phyloP scores from a whole-genome alignment of 2,113 vertebrate genomes.

The Harpagus bidentatus region DNA sequence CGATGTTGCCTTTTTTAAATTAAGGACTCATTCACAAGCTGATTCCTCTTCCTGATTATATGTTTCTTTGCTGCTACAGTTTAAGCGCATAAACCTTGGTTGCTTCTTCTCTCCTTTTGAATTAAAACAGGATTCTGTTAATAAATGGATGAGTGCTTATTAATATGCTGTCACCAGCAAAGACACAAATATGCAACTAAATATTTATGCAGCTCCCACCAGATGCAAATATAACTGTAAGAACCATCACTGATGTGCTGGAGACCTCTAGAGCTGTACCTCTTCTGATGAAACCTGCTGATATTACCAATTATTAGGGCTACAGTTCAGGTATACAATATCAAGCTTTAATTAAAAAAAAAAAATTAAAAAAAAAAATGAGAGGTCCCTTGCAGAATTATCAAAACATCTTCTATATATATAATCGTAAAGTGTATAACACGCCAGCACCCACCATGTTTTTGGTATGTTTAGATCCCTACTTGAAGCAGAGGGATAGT shows the following conservation, averaged over 20 bases:
- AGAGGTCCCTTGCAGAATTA: not conserved
- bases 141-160: not conserved
- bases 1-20: slow-evolving; percentile 7
- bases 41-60: not conserved
- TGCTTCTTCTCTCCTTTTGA: not conserved
- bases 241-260: slow-evolving; percentile 27
- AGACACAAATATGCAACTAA: not conserved
- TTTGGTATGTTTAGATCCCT: not conserved
- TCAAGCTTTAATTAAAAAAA: not conserved
- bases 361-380: no score
- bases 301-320: not conserved
- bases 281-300: not conserved
- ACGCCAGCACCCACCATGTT: not conserved
- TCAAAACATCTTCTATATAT: not conserved
- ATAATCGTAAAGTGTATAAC: not conserved
- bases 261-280: slow-evolving; percentile 54
- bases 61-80: not conserved
- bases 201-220: not conserved
- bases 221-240: slow-evolving; percentile 6
- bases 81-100: not conserved
- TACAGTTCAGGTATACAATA: not conserved
- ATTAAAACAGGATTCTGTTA: not conserved
- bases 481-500: not conserved
- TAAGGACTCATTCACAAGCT: not conserved
- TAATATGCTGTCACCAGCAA: not conserved